phyloP scores from a whole-genome alignment of 2,113 vertebrate genomes.

The Noturus placidus region DNA sequence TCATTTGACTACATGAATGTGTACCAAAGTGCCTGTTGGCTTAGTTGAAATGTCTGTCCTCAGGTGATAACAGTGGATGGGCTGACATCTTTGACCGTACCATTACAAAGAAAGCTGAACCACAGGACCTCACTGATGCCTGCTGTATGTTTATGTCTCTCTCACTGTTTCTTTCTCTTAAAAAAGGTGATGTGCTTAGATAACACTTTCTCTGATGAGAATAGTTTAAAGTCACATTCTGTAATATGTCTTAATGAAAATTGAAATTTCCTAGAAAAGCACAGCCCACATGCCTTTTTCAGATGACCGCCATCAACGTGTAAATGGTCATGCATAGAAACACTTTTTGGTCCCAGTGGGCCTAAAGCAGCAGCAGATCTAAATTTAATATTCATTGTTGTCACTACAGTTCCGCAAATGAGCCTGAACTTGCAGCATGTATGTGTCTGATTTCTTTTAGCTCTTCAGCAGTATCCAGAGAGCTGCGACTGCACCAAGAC shows the following conservation, averaged over 20 bases:
- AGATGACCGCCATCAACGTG: neutral
- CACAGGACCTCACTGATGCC: slow-evolving; percentile 62
- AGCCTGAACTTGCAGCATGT: slow-evolving; percentile 35
- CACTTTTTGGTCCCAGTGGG: neutral
- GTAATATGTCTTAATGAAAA: neutral
- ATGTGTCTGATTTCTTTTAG: slow-evolving; percentile 56
- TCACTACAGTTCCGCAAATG: neutral
- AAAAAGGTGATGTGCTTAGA: neutral
- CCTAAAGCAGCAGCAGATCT: neutral
- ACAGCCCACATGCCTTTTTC: neutral
- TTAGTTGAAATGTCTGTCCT: slow-evolving; percentile 22
- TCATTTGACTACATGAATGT: neutral
- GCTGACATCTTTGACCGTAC: slow-evolving; percentile 71
- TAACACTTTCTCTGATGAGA: neutral
- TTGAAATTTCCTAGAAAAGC: neutral
- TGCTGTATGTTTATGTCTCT: slow-evolving; percentile 74
- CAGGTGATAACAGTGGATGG: slow-evolving; percentile 78
- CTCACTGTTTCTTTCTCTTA: slow-evolving; percentile 4
- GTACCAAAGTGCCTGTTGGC: neutral
- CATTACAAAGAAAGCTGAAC: slow-evolving; percentile 61
- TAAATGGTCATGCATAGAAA: neutral
- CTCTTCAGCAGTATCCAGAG: slow-evolving; percentile 67
- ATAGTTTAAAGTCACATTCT: neutral
- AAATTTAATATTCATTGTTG: neutral
- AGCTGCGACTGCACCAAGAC: slow-evolving; percentile 68